phyloP scores from a whole-genome alignment of 2,797 vertebrate species.

The Pseudochromis fuscus region DNA sequence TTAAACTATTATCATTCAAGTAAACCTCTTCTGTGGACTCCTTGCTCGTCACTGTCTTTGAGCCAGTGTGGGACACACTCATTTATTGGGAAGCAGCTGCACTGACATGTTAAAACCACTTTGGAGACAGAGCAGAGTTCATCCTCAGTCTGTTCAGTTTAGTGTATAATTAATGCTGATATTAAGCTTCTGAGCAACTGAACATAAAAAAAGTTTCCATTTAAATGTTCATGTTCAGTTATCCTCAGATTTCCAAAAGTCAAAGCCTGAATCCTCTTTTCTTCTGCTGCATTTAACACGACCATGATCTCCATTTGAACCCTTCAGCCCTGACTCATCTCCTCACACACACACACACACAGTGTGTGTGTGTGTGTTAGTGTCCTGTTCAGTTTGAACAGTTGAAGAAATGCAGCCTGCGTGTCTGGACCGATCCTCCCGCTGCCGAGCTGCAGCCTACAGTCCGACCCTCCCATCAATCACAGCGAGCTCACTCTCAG shows the following conservation, averaged over 20 bases:
- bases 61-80: too few species aligned
- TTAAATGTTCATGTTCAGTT: not conserved
- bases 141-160: too few species aligned
- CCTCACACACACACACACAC: too few species aligned
- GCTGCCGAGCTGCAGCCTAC: slow-evolving; percentile 12
- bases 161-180: too few species aligned
- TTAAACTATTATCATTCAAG: too few species aligned
- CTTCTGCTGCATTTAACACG: not conserved
- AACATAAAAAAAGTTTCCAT: not conserved
- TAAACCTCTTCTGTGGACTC: too few species aligned
- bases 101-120: too few species aligned
- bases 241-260: not conserved
- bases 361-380: not conserved
- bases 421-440: slow-evolving; percentile 59
- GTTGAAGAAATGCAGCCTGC: slow-evolving; percentile 53
- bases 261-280: not conserved
- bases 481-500: slow-evolving; percentile 22
- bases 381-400: slow-evolving; percentile 40
- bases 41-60: too few species aligned
- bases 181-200: too few species aligned
- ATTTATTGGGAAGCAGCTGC: too few species aligned
- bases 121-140: too few species aligned
- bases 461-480: slow-evolving; percentile 46
- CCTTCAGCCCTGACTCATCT: slow-evolving; percentile 62
- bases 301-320: slow-evolving; percentile 71